These are phyloP conservation scores for Agrochola lychnidis DNA, from an alignment of 2,888 invertebrate species.

Conservation along the genomic window DNA sequence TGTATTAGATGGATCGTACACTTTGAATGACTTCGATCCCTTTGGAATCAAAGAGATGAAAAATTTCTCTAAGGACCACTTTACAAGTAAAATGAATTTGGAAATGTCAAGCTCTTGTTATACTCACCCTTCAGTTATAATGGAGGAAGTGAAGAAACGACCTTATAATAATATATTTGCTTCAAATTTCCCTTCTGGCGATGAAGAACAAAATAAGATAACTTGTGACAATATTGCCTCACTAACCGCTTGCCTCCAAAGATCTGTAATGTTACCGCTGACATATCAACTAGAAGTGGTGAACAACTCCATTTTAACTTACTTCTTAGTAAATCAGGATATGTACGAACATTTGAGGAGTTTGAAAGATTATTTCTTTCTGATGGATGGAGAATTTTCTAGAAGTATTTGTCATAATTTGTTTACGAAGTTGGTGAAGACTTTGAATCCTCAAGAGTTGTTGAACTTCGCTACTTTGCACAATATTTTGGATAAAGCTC, in stretches of 20 bases:
- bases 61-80: slow-evolving; percentile 76
- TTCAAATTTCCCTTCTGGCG: slow-evolving; percentile 72
- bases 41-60: slow-evolving; percentile 83
- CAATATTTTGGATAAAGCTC: slow-evolving; percentile 92
- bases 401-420: slow-evolving; percentile 93
- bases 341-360: slow-evolving; percentile 93
- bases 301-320: slow-evolving; percentile 93
- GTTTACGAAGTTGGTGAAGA: slow-evolving; percentile 92
- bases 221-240: slow-evolving; percentile 86
- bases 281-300: slow-evolving; percentile 93
- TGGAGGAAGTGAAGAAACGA: slow-evolving; percentile 86
- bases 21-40: slow-evolving; percentile 85
- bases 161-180: slow-evolving; percentile 85
- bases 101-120: slow-evolving; percentile 78
- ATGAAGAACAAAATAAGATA: slow-evolving; percentile 77
- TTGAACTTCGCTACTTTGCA: slow-evolving; percentile 93
- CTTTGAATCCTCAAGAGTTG: slow-evolving; percentile 92
- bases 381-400: slow-evolving; percentile 95
- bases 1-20: slow-evolving; percentile 88
- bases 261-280: slow-evolving; percentile 93
- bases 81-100: slow-evolving; percentile 77
- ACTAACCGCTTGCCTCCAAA: slow-evolving; percentile 91
- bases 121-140: slow-evolving; percentile 82
- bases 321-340: slow-evolving; percentile 92
- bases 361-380: slow-evolving; percentile 94